These are phyloP conservation scores for Micromussa lordhowensis DNA, from an alignment of 92 coral and sea anemone species.

Conservation along the genomic window DNA sequence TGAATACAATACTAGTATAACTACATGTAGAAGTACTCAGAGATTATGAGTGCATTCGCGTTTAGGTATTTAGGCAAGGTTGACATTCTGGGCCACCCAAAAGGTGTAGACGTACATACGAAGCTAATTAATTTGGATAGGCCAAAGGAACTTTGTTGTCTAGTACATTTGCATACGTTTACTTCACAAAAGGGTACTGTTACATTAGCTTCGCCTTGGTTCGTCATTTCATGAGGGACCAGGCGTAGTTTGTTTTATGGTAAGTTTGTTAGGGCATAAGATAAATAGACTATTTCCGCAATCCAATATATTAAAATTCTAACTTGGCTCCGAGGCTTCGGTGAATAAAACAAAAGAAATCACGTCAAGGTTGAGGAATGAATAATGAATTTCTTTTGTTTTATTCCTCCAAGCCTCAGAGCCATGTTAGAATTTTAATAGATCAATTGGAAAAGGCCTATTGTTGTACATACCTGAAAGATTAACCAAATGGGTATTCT, in stretches of 20 bases:
- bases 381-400: too few species aligned
- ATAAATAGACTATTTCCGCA: too few species aligned
- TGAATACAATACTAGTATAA: neutral
- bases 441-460: too few species aligned
- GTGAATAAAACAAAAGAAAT: too few species aligned
- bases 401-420: too few species aligned
- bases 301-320: too few species aligned
- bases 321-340: too few species aligned
- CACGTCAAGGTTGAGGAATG: too few species aligned
- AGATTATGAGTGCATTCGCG: slow-evolving; percentile 10
- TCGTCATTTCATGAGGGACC: slow-evolving; percentile 9
- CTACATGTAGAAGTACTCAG: slow-evolving; percentile 1
- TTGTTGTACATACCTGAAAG: too few species aligned
- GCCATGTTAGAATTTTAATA: too few species aligned
- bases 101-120: slow-evolving; percentile 7
- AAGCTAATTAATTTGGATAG: too few species aligned
- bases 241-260: slow-evolving; percentile 11
- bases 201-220: slow-evolving; percentile 5
- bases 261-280: neutral
- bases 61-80: slow-evolving; percentile 5
- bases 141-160: neutral
- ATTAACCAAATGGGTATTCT: too few species aligned
- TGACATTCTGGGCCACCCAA: neutral
- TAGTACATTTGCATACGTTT: slow-evolving; percentile 10
- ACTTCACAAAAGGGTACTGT: neutral